Conservation (phyloP, 2,888 invertebrate species). For the Thymelicus acteon region DNA sequence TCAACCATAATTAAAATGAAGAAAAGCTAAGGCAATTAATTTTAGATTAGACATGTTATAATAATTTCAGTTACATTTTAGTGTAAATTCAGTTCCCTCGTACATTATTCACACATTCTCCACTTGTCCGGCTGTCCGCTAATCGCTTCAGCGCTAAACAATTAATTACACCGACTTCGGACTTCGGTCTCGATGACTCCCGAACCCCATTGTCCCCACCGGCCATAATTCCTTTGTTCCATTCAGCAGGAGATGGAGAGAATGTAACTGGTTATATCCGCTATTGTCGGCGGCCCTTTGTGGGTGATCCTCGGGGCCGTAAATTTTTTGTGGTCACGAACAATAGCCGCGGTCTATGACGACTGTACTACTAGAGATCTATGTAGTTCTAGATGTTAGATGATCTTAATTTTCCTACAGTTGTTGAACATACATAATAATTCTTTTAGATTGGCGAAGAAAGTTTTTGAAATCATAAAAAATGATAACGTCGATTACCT, state of each 20-base stretch:
- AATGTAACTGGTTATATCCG: conserved; percentile 23
- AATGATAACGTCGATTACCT: too few relatives aligned
- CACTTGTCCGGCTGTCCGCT: conserved; percentile 12
- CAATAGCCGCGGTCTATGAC: conserved; percentile 15
- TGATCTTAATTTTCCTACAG: too few relatives aligned
- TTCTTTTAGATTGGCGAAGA: too few relatives aligned
- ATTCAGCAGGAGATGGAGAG: conserved; percentile 23
- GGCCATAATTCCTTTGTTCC: conserved; percentile 27
- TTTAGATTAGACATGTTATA: too few relatives aligned
- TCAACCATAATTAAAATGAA: too few relatives aligned
- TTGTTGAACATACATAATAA: too few relatives aligned
- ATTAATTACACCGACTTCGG: conserved; percentile 23
- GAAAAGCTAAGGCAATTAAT: too few relatives aligned
- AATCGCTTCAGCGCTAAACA: conserved; percentile 18
- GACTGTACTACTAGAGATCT: too few relatives aligned
- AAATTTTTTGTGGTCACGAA: conserved; percentile 25
- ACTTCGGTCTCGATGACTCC: conserved; percentile 20
- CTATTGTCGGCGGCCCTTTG: conserved; percentile 27
- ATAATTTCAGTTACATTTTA: neutral
- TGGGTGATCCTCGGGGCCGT: conserved; percentile 7
- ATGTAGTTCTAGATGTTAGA: too few relatives aligned
- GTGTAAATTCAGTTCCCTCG: neutral
- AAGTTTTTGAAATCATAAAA: too few relatives aligned
- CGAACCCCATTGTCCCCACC: conserved; percentile 15
- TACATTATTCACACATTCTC: conserved; percentile 15